Base-by-base conservation (phyloP, 2,797 vertebrate species). In the Alauda arvensis region DNA sequence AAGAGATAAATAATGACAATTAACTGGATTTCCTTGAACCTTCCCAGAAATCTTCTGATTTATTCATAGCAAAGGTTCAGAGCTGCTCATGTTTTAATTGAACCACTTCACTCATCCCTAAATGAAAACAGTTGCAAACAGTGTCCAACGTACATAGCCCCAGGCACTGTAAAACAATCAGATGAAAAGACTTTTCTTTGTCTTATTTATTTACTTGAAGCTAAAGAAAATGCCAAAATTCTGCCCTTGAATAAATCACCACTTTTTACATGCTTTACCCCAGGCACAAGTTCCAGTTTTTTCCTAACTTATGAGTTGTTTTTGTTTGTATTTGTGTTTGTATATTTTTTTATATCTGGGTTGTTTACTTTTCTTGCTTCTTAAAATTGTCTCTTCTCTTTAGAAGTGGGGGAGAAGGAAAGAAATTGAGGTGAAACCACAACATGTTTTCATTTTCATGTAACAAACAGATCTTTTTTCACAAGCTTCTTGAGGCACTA, bases 41-140 rank as follows among this genome's bases (percentile, higher is more conserved):
- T 92, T 85, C 88, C 74, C 85, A 91, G 84, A 93, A 94, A 89
- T 87, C 82, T 52, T 82, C 71, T 57, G 53, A 45, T 93, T 94
- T 95, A 88, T 91, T 91, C 78, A 79, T 80, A 94, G 91, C 89
- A 89, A 93, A 93, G 85, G 92, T 93, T 95, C 91, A 85, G 67
- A 94, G 53, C 62, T n/a, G 72, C 60, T 93, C 62, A 65, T 93
- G 83, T 81, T 95, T 89, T 91, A 94, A 86, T 82, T 89, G 93
- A 93, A 95, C 94, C 92, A 91, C 91, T 95, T 95, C 93, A 94
- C 88, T 96, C 87, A 89, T 77, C 80, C 56, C 68, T 96, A 96
- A 96, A 91, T 93, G 94, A 93, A 96, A 96, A 82, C 95, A 96
- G 85, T 91, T 96, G 91, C 81, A 57, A 77, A 75, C 59, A 91